Evolutionary conservation across 2,113 vertebrate genomes (phyloP).

Genomic region (Mirza zaza): DNA sequence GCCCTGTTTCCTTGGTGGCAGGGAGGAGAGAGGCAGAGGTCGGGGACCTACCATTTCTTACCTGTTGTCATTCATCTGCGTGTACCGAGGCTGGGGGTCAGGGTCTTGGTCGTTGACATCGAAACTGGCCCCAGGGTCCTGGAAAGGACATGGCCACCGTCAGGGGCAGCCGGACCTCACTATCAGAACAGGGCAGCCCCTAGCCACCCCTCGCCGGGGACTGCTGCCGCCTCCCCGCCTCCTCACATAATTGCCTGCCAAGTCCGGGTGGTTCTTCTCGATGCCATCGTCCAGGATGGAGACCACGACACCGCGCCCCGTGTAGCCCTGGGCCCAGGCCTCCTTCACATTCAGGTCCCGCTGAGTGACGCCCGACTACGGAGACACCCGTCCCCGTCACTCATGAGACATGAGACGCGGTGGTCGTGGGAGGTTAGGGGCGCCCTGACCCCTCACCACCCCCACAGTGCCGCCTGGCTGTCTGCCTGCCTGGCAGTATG

Average conservation of each 20-base stretch:
- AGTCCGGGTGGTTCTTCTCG: conserved; percentile 97
- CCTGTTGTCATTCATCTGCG: conserved; percentile 98
- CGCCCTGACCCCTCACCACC: background rate
- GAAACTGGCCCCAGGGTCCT: conserved; percentile 96
- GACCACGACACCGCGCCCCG: conserved; percentile 94
- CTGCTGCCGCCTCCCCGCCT: background rate
- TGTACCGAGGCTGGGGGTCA: conserved; percentile 97
- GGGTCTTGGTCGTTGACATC: conserved; percentile 97
- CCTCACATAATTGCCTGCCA: conserved; percentile 96
- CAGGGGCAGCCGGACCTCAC: background rate
- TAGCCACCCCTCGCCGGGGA: rapidly evolving
- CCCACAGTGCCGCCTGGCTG: background rate
- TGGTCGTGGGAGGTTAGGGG: too few relatives aligned
- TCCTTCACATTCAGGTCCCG: conserved; percentile 94
- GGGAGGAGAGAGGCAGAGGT: background rate
- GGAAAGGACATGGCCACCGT: background rate
- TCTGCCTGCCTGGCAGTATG: rapidly evolving
- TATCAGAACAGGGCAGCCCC: background rate
- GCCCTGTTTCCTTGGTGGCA: background rate
- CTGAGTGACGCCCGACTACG: conserved; percentile 90
- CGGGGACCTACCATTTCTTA: conserved; percentile 59
- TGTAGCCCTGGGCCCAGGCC: conserved; percentile 96
- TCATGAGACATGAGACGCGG: rapidly evolving
- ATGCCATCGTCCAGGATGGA: conserved; percentile 99
- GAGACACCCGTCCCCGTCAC: background rate